Evolutionary conservation across 2,797 vertebrate genomes (phyloP), one percentile per base, ranked within the genome.

Genomic region (Pipistrellus kuhlii): DNA sequence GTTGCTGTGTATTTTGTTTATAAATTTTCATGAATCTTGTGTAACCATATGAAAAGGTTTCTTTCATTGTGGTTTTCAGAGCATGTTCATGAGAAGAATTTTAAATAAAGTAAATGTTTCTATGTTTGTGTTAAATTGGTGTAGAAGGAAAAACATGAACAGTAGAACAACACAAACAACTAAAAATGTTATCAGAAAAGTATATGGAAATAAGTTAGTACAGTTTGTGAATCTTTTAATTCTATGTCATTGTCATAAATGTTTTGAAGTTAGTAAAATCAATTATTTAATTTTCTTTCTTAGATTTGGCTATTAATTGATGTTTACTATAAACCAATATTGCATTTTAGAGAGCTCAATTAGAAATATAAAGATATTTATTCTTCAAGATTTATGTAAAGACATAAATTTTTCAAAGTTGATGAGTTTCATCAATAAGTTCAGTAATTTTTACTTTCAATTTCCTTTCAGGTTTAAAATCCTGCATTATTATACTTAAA

Each of bases 31-130:
- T 64, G 53, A 13, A 17, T 90, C 21, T 81, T 93, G 12, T 78
- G 57, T 46, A 93, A 78, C 25, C 23, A 53, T 51, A 4, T 72
- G 41, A 66, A 75, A 88, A 92, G 0, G 2, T 53, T 94, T 93
- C 68, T 91, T 32, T 59, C 82, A 78, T 73, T 77, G 27, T 66
- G 73, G 9, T 51, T 93, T 68, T 85, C 71, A 92, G n/a, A 68
- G 3, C 3, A 8, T 57, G 32, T 51, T 48, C 69, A 55, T 86
- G 48, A 78, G 48, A 77, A 75, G 32, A 85, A 90, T 83, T 14
- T 53, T 35, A 88, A 94, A 25, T n/a, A 35, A 72, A 86, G 5
- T n/a, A 72, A 64, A 62, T 38, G 1, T 66, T 84, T 68, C 14
- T 88, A 32, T 73, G 9, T 62, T 88, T 51, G 12, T 25, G 41